phyloP scores from a whole-genome alignment of 2,797 vertebrate genomes.

The Miichthys miiuy region DNA sequence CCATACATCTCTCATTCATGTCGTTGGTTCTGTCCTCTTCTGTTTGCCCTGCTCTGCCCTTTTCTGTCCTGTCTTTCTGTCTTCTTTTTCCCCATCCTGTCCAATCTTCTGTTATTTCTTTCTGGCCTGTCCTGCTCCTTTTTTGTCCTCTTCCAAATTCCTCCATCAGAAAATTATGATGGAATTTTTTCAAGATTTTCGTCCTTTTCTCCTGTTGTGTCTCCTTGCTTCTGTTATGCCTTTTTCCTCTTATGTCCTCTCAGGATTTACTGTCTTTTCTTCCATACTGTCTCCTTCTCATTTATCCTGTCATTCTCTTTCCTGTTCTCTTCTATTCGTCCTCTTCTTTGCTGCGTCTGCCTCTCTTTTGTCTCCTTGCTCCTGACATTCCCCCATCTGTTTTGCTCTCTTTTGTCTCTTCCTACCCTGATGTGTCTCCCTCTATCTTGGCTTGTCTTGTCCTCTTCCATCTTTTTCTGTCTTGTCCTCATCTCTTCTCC shows the following conservation, averaged over 20 bases:
- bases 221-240: neutral
- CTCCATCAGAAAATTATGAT: neutral
- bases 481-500: constrained; percentile 32
- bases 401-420: constrained; percentile 15
- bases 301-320: neutral
- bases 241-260: neutral
- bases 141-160: neutral
- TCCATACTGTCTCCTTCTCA: neutral
- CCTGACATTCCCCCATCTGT: neutral
- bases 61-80: too few relatives aligned
- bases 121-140: neutral
- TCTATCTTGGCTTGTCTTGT: constrained; percentile 31
- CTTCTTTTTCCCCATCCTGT: neutral
- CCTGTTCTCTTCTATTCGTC: neutral
- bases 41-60: too few relatives aligned
- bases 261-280: neutral
- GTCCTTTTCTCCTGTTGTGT: neutral
- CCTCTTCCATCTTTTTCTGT: constrained; percentile 46
- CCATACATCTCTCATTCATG: neutral
- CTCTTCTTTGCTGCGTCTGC: neutral
- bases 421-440: constrained; percentile 26
- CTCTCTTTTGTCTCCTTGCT: constrained; percentile 14
- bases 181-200: too few relatives aligned
- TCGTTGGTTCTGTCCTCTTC: too few relatives aligned
- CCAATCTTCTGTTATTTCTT: neutral